Percentiles rank a stretch among this genome's conserved stretches.
phyloP scores from a whole-genome alignment of 2,113 vertebrate species.

The Otolemur garnettii region DNA sequence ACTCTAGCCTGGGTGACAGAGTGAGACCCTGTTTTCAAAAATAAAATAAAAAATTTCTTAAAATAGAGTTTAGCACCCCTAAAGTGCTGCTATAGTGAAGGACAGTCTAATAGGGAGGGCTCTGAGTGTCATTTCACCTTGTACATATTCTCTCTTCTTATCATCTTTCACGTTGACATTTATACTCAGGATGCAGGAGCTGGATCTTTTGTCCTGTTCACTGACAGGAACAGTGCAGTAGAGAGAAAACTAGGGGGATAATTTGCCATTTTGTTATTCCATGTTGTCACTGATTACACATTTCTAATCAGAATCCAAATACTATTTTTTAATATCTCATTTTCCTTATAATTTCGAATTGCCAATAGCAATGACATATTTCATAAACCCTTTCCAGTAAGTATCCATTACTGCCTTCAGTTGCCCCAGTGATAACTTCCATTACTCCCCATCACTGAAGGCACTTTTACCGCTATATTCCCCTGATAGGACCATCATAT shows the following conservation, averaged over 20 bases:
- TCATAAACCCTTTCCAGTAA: not conserved
- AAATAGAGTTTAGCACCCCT: not conserved
- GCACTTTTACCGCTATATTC: not conserved
- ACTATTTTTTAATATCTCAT: not conserved
- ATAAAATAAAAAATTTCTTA: too few species aligned
- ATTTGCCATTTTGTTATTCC: not conserved
- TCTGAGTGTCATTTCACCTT: not conserved
- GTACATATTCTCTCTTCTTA: not conserved
- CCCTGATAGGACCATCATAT: not conserved
- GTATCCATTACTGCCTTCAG: not conserved
- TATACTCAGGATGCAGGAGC: too few species aligned
- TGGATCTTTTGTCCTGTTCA: not conserved
- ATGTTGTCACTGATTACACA: not conserved
- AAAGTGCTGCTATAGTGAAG: not conserved
- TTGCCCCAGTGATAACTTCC: not conserved
- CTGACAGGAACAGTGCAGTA: not conserved
- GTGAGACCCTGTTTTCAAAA: too few species aligned
- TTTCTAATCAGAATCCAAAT: not conserved
- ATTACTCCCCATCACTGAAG: not conserved
- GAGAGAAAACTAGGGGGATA: not conserved
- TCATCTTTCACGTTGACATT: not conserved
- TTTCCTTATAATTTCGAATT: not conserved
- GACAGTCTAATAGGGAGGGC: fast-evolving
- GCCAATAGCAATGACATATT: not conserved
- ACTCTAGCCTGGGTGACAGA: too few species aligned